Evolutionary conservation across 2,797 vertebrate species (phyloP).

Genomic region (Etheostoma nigrum): DNA sequence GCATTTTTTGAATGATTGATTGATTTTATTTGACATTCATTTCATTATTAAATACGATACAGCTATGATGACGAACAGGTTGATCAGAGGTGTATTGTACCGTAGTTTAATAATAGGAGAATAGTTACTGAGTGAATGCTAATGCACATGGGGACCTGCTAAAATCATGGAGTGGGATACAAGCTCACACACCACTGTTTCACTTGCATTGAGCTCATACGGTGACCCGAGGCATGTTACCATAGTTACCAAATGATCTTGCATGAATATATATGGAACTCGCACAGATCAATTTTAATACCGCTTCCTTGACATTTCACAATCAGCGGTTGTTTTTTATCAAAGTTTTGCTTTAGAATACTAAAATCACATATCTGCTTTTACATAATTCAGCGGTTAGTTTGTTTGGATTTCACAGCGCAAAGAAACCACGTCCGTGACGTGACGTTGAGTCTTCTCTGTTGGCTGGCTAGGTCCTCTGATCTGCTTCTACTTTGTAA

Average conservation of each 20-base stretch:
- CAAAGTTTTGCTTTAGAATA: not conserved
- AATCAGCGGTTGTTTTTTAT: not conserved
- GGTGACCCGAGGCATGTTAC: not conserved
- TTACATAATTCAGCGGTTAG: not conserved
- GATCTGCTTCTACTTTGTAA: constrained; percentile 8
- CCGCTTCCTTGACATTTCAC: not conserved
- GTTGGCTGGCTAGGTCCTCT: not conserved
- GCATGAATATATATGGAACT: not conserved
- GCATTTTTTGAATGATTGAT: not conserved
- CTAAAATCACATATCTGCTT: too few species aligned
- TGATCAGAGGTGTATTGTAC: too few species aligned
- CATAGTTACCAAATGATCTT: not conserved
- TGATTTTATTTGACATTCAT: too few species aligned
- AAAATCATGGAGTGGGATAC: too few species aligned
- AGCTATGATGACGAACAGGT: not conserved
- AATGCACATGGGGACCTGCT: too few species aligned
- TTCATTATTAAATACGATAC: too few species aligned
- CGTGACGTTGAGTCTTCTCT: not conserved
- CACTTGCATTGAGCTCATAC: too few species aligned
- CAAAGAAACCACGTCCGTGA: not conserved
- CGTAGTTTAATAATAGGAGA: too few species aligned
- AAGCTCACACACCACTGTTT: too few species aligned
- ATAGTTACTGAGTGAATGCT: not conserved
- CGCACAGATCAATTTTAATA: not conserved
- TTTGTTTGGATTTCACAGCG: not conserved